Evolutionary conservation across 2,113 vertebrate species (phyloP).

Genomic region (Pedionomus torquatus): DNA sequence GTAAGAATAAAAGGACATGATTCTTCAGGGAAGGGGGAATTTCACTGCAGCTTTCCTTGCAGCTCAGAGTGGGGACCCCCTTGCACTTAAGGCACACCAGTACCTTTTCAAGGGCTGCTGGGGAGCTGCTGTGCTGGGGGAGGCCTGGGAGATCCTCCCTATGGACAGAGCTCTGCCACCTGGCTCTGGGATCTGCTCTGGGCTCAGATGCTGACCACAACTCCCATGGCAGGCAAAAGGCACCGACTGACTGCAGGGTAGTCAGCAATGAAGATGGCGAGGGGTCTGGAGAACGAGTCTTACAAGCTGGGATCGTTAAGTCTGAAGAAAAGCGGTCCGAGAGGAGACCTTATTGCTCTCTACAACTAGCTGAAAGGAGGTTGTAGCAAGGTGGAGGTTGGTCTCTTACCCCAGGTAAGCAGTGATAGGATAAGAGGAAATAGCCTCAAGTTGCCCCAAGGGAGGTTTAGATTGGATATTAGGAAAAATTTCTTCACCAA

Average conservation of each 20-base stretch:
- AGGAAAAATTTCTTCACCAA: not conserved
- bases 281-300: not conserved
- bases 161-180: not conserved
- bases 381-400: not conserved
- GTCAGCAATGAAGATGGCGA: not conserved
- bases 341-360: not conserved
- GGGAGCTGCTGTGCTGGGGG: not conserved
- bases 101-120: not conserved
- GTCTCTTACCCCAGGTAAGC: not conserved
- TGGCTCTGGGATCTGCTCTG: accelerated
- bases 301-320: not conserved
- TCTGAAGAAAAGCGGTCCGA: not conserved
- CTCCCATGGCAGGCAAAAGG: not conserved
- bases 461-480: too few species aligned
- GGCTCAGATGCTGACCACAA: too few species aligned
- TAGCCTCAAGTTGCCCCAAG: not conserved
- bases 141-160: not conserved
- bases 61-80: not conserved
- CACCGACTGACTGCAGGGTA: accelerated
- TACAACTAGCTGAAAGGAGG: not conserved
- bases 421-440: not conserved
- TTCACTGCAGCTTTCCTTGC: not conserved
- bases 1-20: accelerated
- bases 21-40: not conserved
- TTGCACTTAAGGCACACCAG: accelerated